These are phyloP conservation scores for Acrossocheilus fasciatus DNA, from an alignment of 2,797 vertebrate genomes.

Conservation along the genomic window DNA sequence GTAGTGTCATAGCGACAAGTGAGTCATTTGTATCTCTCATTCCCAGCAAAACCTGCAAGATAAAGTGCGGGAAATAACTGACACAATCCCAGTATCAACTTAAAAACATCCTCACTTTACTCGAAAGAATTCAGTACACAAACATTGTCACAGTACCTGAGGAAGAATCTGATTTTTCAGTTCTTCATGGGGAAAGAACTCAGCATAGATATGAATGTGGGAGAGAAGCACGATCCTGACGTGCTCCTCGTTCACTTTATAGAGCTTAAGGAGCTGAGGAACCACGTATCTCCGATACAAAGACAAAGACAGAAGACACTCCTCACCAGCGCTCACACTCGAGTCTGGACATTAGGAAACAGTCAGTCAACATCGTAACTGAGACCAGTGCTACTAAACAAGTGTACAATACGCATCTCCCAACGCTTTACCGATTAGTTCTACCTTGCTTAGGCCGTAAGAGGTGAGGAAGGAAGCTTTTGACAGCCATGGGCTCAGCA, in stretches of 20 bases:
- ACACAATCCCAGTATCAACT: not conserved
- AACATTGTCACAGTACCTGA: conserved; percentile 80
- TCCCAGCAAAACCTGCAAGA: conserved; percentile 89
- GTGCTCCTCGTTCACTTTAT: conserved; percentile 93
- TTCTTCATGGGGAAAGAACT: conserved; percentile 89
- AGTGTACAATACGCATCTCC: not conserved
- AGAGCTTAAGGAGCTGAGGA: conserved; percentile 92
- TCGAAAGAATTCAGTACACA: not conserved
- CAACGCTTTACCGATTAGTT: not conserved
- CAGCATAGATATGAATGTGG: conserved; percentile 90
- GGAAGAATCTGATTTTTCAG: conserved; percentile 92
- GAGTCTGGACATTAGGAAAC: conserved; percentile 66
- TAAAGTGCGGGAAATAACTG: not conserved
- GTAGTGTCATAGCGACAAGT: conserved; percentile 92
- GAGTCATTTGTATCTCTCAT: conserved; percentile 92
- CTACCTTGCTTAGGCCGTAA: conserved; percentile 92
- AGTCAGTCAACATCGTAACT: not conserved
- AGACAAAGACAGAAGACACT: conserved; percentile 87
- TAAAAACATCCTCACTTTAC: not conserved
- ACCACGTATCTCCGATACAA: conserved; percentile 89
- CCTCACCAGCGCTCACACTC: conserved; percentile 68
- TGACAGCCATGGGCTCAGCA: conserved; percentile 95
- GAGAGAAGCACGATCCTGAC: conserved; percentile 90
- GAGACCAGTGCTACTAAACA: not conserved
- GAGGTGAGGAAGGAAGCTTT: conserved; percentile 97